Evolutionary conservation across 2,797 vertebrate species (phyloP), one percentile per base, ranked within the genome.

Genomic region (Molossus molossus): DNA sequence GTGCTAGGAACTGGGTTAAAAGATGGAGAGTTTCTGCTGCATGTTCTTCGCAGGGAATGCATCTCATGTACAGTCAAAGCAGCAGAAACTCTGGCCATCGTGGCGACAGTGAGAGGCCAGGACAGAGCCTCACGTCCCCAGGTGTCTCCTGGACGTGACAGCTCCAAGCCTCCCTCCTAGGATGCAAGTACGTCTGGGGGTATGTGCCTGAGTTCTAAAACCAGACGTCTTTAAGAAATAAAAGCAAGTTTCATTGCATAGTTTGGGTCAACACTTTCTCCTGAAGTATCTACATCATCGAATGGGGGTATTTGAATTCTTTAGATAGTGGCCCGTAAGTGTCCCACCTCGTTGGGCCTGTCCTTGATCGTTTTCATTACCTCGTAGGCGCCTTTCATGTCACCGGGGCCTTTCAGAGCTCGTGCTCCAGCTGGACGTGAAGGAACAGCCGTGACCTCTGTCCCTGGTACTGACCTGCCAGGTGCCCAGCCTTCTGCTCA

Each of bases 391-490:
- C 64, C 48, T 53, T 48, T 87, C 21, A 6, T 21, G 21, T 53
- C 57, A 33, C 14, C 29, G 33, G 64, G 81, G 77, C 12, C 53
- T 7, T 27, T 67, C 18, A 5, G 40, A 21, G 7, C 77, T 3
- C 27, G 2, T 20, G 20, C 50, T 48, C 12, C 20, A 57, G 2
- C 2, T 0, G 67, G 25, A 7, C 58, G n/a, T 9, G 2, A 10
- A 62, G 62, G 86, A 14, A 6, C 12, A 29, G 27, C 14, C 12
- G 9, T 9, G 40, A 40, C 87, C 0, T 81, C 75, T 37, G 80
- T 60, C 73, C 88, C 77, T 17, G 29, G 73, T 89, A 98, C 98
- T 98, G 79, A 98, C 98, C 98, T 98, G 98, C 62, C 57, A 5
- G 77, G 73, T 0, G 10, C 25, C 76, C 50, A 8, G 6, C 0